Conservation (phyloP, 2,888 invertebrate species). For the Nyleta sp. region DNA sequence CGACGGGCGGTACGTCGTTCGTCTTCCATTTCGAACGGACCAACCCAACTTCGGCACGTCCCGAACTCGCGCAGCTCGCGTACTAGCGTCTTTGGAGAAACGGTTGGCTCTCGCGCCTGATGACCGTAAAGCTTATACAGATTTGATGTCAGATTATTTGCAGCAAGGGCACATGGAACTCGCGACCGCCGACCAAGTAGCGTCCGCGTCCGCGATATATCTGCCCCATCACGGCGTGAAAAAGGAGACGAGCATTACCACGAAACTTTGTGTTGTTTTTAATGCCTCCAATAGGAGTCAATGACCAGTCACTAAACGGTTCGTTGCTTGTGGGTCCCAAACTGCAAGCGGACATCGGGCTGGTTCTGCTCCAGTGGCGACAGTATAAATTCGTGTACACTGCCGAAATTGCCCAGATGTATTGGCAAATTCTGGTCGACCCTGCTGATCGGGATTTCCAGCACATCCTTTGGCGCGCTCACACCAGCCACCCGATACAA, state of each 20-base stretch:
- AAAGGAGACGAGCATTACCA: neutral
- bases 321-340: neutral
- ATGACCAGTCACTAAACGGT: neutral
- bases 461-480: neutral
- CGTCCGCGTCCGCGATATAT: too few relatives aligned
- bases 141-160: too few relatives aligned
- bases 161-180: too few relatives aligned
- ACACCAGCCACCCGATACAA: neutral
- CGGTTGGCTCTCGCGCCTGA: neutral
- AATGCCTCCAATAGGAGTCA: neutral
- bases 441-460: conserved; percentile 6
- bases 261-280: neutral
- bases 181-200: too few relatives aligned
- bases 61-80: too few relatives aligned
- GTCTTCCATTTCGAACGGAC: neutral
- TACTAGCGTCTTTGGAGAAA: too few relatives aligned
- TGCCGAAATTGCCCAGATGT: conserved; percentile 47
- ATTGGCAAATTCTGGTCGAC: conserved; percentile 7
- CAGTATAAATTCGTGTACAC: neutral
- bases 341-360: neutral
- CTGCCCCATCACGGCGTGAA: conserved; percentile 1
- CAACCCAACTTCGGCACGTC: too few relatives aligned
- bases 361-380: neutral
- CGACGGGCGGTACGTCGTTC: neutral
- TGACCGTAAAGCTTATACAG: neutral